Conservation (phyloP, 1,140 invertebrate genomes). For the Ostrea edulis region DNA sequence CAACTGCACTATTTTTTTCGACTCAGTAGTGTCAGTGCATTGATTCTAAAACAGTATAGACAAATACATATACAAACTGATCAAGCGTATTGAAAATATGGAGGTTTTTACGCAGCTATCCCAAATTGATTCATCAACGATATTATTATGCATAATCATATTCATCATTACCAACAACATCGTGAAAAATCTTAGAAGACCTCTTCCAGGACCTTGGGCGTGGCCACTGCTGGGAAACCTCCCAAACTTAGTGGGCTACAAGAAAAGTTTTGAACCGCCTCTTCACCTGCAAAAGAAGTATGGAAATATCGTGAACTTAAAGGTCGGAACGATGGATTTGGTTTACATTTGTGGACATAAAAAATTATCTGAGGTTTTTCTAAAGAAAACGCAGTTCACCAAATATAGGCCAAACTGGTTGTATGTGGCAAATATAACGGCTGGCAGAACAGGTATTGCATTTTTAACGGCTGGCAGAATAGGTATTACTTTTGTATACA, state of each 20-base stretch:
- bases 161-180: not conserved
- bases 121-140: not conserved
- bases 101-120: not conserved
- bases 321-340: slow-evolving; percentile 43
- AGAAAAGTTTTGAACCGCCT: not conserved
- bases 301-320: slow-evolving; percentile 44
- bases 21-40: too few species aligned
- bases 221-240: slow-evolving; percentile 54
- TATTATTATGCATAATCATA: not conserved
- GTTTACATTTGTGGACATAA: slow-evolving; percentile 49
- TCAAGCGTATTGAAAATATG: not conserved
- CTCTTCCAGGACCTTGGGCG: slow-evolving; percentile 42
- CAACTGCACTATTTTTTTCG: too few species aligned
- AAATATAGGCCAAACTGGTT: slow-evolving; percentile 53
- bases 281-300: slow-evolving; percentile 42
- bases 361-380: slow-evolving; percentile 32
- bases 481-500: too few species aligned
- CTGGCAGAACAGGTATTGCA: slow-evolving; percentile 50
- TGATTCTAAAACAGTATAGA: too few species aligned
- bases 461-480: too few species aligned
- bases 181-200: not conserved
- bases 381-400: slow-evolving; percentile 23
- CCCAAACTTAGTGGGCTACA: slow-evolving; percentile 42
- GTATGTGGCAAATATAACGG: slow-evolving; percentile 41
- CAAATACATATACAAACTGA: too few species aligned